phyloP scores from a whole-genome alignment of 2,797 vertebrate genomes.

The Coracias cyanogaster region DNA sequence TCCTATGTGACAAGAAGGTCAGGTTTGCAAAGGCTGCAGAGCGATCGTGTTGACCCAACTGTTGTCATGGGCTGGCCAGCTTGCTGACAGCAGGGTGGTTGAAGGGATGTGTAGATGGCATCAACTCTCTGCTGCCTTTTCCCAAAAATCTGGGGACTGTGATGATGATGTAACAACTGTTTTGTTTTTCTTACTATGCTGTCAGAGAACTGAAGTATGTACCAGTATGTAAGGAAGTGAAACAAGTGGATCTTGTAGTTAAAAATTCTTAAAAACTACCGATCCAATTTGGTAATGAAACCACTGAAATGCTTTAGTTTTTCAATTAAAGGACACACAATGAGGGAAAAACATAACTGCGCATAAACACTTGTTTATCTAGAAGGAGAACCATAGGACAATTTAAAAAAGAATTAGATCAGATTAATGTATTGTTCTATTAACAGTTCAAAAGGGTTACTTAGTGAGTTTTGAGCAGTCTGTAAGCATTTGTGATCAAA shows the following conservation, averaged over 20 bases:
- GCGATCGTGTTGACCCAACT: constrained; percentile 28
- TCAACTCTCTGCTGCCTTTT: not conserved
- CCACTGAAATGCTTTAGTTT: not conserved
- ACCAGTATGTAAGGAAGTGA: not conserved
- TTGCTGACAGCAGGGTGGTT: constrained; percentile 13
- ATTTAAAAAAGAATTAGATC: constrained; percentile 37
- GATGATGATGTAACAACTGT: not conserved
- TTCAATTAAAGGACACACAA: not conserved
- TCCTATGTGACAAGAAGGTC: constrained; percentile 59
- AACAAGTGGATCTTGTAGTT: not conserved
- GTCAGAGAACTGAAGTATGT: not conserved
- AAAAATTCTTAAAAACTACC: not conserved
- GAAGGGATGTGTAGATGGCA: constrained; percentile 37
- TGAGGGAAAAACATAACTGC: not conserved
- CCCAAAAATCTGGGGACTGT: not conserved
- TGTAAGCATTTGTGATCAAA: not conserved
- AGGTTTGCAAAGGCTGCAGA: constrained; percentile 58
- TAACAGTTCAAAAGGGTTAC: constrained; percentile 29
- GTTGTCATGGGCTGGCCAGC: not conserved
- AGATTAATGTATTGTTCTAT: not conserved
- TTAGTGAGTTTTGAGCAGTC: not conserved
- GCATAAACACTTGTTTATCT: not conserved
- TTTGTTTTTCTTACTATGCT: not conserved
- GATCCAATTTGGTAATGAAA: not conserved
- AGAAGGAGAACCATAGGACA: constrained; percentile 40